Conservation (phyloP, 1,140 invertebrate genomes). For the Aphaenogaster rudis region DNA sequence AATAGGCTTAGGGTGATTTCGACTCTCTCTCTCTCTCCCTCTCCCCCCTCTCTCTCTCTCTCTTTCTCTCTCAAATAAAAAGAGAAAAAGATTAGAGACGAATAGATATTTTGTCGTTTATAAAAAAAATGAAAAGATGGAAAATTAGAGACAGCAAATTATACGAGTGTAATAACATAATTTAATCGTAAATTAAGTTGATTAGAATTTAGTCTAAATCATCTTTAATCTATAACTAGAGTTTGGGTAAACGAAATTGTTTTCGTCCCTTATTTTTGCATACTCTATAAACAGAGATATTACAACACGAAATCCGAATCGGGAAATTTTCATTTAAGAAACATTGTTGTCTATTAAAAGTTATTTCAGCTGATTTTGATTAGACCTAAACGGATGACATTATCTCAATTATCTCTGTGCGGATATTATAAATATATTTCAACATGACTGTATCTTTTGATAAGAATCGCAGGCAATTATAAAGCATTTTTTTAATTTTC, state of each 20-base stretch:
- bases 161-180: too few species aligned
- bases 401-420: neutral
- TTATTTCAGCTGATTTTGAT: neutral
- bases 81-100: too few species aligned
- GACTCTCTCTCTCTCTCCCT: too few species aligned
- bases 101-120: neutral
- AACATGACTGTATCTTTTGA: neutral
- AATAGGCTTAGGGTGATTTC: too few species aligned
- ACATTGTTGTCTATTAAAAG: neutral
- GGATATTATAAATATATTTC: neutral
- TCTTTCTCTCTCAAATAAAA: too few species aligned
- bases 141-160: neutral
- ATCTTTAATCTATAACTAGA: too few species aligned
- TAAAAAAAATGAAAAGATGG: neutral
- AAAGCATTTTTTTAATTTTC: neutral
- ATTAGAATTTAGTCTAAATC: too few species aligned
- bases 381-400: neutral
- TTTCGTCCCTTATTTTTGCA: too few species aligned
- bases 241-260: too few species aligned
- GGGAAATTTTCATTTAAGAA: neutral
- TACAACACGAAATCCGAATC: neutral
- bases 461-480: neutral
- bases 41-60: too few species aligned
- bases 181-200: too few species aligned
- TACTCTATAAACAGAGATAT: too few species aligned